Conservation (phyloP, 2,113 vertebrate species). For the Lophotis ruficrista region DNA sequence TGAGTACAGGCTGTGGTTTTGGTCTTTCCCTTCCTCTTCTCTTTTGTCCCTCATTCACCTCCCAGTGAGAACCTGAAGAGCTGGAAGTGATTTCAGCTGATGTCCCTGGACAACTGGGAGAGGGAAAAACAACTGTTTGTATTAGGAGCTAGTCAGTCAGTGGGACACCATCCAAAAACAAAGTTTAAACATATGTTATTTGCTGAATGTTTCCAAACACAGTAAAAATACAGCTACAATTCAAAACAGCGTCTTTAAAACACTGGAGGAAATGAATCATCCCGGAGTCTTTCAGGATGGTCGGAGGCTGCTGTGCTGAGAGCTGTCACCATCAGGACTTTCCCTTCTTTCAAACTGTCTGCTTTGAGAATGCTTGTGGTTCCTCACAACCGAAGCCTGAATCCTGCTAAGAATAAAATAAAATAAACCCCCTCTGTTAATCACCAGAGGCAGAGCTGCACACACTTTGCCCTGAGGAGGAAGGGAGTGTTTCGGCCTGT, state of each 20-base stretch:
- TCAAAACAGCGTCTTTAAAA: conserved; percentile 23
- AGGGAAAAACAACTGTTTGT: background rate
- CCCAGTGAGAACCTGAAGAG: background rate
- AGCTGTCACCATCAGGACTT: background rate
- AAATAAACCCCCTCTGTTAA: background rate
- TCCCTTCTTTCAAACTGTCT: background rate
- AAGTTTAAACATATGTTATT: conserved; percentile 54
- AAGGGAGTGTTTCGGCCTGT: accelerated
- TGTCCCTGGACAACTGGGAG: background rate
- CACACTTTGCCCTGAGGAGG: background rate
- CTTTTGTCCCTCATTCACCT: background rate
- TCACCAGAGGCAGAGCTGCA: background rate
- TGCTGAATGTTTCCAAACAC: conserved; percentile 51
- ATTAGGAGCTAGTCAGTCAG: conserved; percentile 1
- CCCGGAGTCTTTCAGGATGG: background rate
- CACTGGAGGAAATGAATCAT: conserved; percentile 50
- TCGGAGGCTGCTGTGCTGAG: background rate
- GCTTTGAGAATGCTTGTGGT: background rate
- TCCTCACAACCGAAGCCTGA: background rate
- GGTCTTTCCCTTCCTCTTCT: background rate
- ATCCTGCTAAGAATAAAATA: background rate
- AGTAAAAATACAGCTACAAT: conserved; percentile 53
- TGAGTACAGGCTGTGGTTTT: background rate
- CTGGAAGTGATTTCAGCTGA: background rate
- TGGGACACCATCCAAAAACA: conserved; percentile 33